A percentile compares a stretch with the other conserved stretches of the same genome.
These are phyloP conservation scores for Chamaea fasciata DNA, from an alignment of 2,113 vertebrate genomes.

Conservation along the genomic window DNA sequence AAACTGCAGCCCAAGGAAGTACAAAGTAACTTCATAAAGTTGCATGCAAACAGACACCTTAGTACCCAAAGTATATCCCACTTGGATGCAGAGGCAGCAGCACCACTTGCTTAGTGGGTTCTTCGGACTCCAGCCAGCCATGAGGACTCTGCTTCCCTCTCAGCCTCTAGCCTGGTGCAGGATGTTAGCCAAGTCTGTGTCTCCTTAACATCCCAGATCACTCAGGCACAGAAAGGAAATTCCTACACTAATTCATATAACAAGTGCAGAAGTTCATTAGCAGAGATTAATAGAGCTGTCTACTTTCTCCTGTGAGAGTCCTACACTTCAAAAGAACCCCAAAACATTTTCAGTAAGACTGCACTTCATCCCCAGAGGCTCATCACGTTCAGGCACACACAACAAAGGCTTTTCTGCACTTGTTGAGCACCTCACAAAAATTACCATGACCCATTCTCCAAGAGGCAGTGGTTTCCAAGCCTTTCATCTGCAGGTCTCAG, in stretches of 20 bases:
- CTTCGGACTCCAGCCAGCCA: background rate
- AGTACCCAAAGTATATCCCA: background rate
- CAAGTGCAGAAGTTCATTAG: background rate
- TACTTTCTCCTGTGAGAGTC: background rate
- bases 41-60: background rate
- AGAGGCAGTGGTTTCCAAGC: background rate
- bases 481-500: conserved; percentile 6
- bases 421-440: background rate
- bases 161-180: background rate
- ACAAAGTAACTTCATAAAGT: background rate
- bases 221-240: background rate
- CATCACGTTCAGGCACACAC: background rate
- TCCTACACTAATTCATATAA: background rate
- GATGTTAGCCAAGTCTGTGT: background rate
- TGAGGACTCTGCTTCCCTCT: background rate
- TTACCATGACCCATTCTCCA: background rate
- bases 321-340: background rate
- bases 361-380: background rate
- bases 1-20: background rate
- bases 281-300: background rate
- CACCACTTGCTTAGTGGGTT: background rate
- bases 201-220: background rate
- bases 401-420: conserved; percentile 11
- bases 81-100: background rate
- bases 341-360: background rate